Conservation (phyloP, 2,113 vertebrate genomes). For the Eudyptes chrysolophus region DNA sequence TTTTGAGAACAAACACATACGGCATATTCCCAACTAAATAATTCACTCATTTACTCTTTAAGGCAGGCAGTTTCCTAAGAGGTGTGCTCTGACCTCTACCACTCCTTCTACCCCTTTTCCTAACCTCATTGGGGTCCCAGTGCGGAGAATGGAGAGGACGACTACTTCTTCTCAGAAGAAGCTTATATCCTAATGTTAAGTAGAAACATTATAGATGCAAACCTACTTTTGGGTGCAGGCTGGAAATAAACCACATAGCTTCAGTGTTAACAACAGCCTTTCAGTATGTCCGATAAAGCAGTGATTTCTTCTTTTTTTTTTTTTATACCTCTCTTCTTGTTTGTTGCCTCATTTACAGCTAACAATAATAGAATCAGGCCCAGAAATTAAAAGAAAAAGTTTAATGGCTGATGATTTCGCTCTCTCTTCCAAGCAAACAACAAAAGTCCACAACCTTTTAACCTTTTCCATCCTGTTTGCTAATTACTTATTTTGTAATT, state of each 20-base stretch:
- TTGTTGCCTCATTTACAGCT: slow-evolving; percentile 48
- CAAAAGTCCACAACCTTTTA: slow-evolving; percentile 51
- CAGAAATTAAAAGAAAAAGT: slow-evolving; percentile 52
- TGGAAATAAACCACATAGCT: not conserved
- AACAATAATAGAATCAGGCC: slow-evolving; percentile 20
- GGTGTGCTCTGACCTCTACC: not conserved
- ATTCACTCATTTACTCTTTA: not conserved
- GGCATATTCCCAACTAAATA: not conserved
- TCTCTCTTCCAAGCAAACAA: slow-evolving; percentile 46
- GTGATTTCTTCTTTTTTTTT: not conserved
- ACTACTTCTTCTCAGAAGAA: not conserved
- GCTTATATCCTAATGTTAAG: not conserved
- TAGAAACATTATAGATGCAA: not conserved
- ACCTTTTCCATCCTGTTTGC: slow-evolving; percentile 62
- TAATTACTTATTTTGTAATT: slow-evolving; percentile 65
- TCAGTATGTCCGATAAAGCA: slow-evolving; percentile 5
- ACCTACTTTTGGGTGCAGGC: not conserved
- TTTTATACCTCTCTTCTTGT: not conserved
- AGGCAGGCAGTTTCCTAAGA: not conserved
- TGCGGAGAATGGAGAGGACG: not conserved
- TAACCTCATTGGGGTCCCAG: not conserved
- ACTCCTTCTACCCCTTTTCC: not conserved
- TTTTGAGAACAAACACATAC: not conserved
- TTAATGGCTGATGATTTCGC: not conserved
- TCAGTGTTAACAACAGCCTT: slow-evolving; percentile 12